phyloP scores from a whole-genome alignment of 2,888 invertebrate species.

The Molanna angustata region DNA sequence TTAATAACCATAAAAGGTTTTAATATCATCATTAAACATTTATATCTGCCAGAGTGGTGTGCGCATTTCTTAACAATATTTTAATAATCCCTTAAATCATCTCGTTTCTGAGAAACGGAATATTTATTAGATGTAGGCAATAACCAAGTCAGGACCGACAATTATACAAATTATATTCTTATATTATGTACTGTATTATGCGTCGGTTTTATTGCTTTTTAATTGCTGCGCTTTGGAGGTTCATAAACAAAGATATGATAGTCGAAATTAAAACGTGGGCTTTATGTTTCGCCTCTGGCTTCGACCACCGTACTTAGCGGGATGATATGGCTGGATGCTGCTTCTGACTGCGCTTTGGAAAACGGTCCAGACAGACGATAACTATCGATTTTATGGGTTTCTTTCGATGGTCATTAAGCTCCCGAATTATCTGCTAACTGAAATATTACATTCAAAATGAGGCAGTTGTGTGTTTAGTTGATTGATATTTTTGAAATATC shows the following conservation, averaged over 20 bases:
- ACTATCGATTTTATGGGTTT: slow-evolving; percentile 3
- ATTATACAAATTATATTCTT: slow-evolving; percentile 28
- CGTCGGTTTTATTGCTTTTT: slow-evolving; percentile 30
- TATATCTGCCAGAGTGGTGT: too few species aligned
- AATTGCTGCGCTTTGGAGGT: slow-evolving; percentile 28
- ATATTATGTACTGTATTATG: slow-evolving; percentile 30
- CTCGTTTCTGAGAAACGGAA: slow-evolving; percentile 29
- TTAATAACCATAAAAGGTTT: too few species aligned
- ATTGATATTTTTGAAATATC: too few species aligned
- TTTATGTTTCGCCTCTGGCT: slow-evolving; percentile 7
- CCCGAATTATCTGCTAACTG: too few species aligned
- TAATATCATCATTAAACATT: background rate
- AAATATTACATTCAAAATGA: too few species aligned
- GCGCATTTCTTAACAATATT: background rate
- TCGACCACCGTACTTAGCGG: slow-evolving; percentile 17
- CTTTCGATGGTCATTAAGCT: too few species aligned
- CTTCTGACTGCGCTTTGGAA: too few species aligned
- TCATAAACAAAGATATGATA: slow-evolving; percentile 28
- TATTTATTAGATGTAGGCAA: slow-evolving; percentile 17
- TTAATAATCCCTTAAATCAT: background rate
- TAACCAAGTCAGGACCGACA: slow-evolving; percentile 12
- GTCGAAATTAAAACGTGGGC: slow-evolving; percentile 18
- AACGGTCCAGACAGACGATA: slow-evolving; percentile 4
- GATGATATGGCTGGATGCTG: background rate
- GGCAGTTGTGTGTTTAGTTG: too few species aligned